phyloP scores from a whole-genome alignment of 1,140 invertebrate species.

The Drosophila burlai region DNA sequence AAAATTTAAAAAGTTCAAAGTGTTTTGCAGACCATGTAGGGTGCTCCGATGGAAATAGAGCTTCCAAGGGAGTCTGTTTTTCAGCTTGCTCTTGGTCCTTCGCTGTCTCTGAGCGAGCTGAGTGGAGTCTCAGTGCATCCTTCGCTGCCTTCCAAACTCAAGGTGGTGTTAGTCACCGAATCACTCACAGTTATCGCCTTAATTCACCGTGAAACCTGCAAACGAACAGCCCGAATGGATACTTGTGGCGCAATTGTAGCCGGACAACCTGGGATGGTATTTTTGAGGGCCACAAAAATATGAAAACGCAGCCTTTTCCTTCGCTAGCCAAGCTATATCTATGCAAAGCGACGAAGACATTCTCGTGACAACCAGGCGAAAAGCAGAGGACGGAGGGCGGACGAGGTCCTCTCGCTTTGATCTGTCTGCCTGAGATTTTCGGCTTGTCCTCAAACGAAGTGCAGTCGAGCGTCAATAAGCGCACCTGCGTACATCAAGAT shows the following conservation, averaged over 20 bases:
- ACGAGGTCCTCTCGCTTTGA: slow-evolving; percentile 65
- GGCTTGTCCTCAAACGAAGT: slow-evolving; percentile 76
- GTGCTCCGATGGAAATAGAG: slow-evolving; percentile 28
- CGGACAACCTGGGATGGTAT: slow-evolving; percentile 51
- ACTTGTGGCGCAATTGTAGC: slow-evolving; percentile 77
- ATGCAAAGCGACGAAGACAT: slow-evolving; percentile 50
- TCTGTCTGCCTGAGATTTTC: slow-evolving; percentile 77
- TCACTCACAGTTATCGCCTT: slow-evolving; percentile 30
- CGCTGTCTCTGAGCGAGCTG: not conserved
- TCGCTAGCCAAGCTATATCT: slow-evolving; percentile 25
- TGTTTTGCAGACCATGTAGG: slow-evolving; percentile 69
- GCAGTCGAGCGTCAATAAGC: slow-evolving; percentile 77
- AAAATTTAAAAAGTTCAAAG: slow-evolving; percentile 85
- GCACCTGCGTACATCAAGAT: slow-evolving; percentile 78
- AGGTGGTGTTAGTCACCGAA: slow-evolving; percentile 15
- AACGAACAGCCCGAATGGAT: slow-evolving; percentile 28
- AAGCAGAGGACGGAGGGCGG: not conserved
- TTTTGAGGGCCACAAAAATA: slow-evolving; percentile 66
- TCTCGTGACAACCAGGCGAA: slow-evolving; percentile 6
- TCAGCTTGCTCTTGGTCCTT: not conserved
- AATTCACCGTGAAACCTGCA: slow-evolving; percentile 43
- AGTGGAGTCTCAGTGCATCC: slow-evolving; percentile 22
- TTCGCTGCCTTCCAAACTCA: not conserved
- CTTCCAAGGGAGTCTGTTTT: slow-evolving; percentile 27
- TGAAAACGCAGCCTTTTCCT: slow-evolving; percentile 72